These are phyloP conservation scores for Sepiola atlantica DNA, from an alignment of 2,888 invertebrate species.

Conservation along the genomic window DNA sequence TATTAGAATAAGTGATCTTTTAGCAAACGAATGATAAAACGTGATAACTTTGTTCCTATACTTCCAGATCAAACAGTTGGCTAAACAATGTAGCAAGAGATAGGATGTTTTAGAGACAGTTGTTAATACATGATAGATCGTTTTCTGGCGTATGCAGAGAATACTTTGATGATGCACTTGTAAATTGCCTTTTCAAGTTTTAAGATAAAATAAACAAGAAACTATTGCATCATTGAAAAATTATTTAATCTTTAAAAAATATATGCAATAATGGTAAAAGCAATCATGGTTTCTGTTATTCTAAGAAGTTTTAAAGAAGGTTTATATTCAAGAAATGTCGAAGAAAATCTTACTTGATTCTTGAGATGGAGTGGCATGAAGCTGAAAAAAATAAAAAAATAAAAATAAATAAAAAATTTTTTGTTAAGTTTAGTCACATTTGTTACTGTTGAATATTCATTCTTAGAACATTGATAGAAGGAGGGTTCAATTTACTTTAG, in stretches of 20 bases:
- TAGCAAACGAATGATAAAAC: too few relatives aligned
- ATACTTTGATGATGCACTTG: too few relatives aligned
- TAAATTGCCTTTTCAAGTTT: too few relatives aligned
- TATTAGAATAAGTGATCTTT: too few relatives aligned
- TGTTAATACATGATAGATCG: too few relatives aligned
- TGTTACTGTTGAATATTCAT: not conserved
- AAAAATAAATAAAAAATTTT: not conserved
- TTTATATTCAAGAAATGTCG: not conserved
- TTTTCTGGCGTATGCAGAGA: too few relatives aligned
- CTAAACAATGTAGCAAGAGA: too few relatives aligned
- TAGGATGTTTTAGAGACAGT: too few relatives aligned
- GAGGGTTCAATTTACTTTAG: not conserved
- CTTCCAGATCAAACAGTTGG: too few relatives aligned
- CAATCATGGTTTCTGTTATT: not conserved
- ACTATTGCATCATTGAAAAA: not conserved
- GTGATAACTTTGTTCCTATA: too few relatives aligned
- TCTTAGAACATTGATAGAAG: not conserved
- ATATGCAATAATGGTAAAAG: not conserved
- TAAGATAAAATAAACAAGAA: not conserved
- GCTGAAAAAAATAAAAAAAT: conserved; percentile 10
- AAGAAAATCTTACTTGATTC: conserved; percentile 23
- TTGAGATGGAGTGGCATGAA: conserved; percentile 42
- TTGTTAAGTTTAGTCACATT: not conserved
- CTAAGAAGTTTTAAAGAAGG: not conserved
- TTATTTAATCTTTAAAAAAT: not conserved